Evolutionary conservation across 2,797 vertebrate species (phyloP), one percentile per base, ranked within the genome.

Genomic region (Halcyon smyrnensis): DNA sequence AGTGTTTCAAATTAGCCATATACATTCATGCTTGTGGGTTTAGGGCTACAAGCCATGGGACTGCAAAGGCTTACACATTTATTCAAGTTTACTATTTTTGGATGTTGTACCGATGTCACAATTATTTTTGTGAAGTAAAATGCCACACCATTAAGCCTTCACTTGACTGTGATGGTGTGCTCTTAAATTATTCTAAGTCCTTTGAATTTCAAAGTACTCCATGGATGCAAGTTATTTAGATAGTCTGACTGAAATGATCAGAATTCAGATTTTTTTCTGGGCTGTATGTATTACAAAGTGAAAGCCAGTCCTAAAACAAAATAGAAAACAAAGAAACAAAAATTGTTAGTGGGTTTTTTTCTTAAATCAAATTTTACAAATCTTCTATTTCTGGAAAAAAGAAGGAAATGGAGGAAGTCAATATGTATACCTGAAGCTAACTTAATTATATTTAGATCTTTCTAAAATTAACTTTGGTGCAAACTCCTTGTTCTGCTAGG

Each of bases 401-500:
- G 39, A 56, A 88, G 21, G 36, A 93, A 93, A 65, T 59, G 18
- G 46, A 78, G 88, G 89, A 97, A 97, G 87, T 34, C 94, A 57
- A 82, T 57, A 53, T 84, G 51, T 75, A 70, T 96, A 97, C 91
- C 91, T 97, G 89, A 87, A 60, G 24, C 63, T 94, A 89, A 78
- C 53, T 95, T 92, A 64, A 65, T 92, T 97, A 91, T 88, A 88
- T 96, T 95, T 94, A 95, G 90, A 84, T 86, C 92, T 88, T 97
- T 94, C 89, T 94, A 97, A 95, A 95, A 95, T 88, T 96, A 96
- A 82, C 62, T 94, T 75, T 68, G 84, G 37, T 95, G 80, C 56
- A 91, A 70, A 83, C 63, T 95, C 84, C 60, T 75, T 71, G 43
- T 79, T 92, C 89, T 93, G 75, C 93, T 81, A 80, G 71, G 81